These are phyloP conservation scores for Agriopis leucophaearia DNA, from an alignment of 2,888 invertebrate species.

Conservation along the genomic window DNA sequence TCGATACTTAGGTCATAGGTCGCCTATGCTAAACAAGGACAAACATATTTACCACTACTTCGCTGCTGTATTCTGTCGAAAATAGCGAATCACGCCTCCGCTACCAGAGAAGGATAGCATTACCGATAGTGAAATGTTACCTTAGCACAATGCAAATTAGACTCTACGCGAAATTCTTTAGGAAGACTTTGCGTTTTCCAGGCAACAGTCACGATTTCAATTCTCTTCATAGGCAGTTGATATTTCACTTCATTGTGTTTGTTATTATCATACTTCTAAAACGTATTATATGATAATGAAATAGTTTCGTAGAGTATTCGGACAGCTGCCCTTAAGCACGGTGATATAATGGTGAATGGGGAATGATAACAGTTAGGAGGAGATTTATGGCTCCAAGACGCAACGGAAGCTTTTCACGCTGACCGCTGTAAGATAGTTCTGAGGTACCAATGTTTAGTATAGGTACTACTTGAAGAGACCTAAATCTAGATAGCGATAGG, in stretches of 20 bases:
- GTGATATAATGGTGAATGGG: conserved; percentile 26
- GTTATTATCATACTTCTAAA: conserved; percentile 65
- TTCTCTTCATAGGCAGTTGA: conserved; percentile 71
- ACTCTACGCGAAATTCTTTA: conserved; percentile 61
- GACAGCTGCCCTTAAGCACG: conserved; percentile 39
- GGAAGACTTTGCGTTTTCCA: conserved; percentile 58
- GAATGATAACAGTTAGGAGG: conserved; percentile 18
- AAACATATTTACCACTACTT: conserved; percentile 70
- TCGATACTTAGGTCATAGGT: conserved; percentile 84
- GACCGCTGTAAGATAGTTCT: conserved; percentile 11
- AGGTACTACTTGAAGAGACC: background rate
- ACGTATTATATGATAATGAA: conserved; percentile 65
- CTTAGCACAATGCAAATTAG: conserved; percentile 68
- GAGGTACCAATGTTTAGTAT: background rate
- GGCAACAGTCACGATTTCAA: conserved; percentile 72
- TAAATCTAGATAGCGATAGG: conserved; percentile 6
- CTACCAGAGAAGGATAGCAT: conserved; percentile 75
- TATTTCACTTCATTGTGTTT: conserved; percentile 77
- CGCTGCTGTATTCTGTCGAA: conserved; percentile 71
- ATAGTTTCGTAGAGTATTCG: conserved; percentile 66
- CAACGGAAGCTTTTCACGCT: conserved; percentile 3
- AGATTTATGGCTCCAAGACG: conserved; percentile 25
- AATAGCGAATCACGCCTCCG: conserved; percentile 84
- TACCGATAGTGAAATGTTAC: conserved; percentile 80
- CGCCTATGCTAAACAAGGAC: conserved; percentile 77